Evolutionary conservation across 2,113 vertebrate genomes (phyloP).

Genomic region (Halcyon malimbica): DNA sequence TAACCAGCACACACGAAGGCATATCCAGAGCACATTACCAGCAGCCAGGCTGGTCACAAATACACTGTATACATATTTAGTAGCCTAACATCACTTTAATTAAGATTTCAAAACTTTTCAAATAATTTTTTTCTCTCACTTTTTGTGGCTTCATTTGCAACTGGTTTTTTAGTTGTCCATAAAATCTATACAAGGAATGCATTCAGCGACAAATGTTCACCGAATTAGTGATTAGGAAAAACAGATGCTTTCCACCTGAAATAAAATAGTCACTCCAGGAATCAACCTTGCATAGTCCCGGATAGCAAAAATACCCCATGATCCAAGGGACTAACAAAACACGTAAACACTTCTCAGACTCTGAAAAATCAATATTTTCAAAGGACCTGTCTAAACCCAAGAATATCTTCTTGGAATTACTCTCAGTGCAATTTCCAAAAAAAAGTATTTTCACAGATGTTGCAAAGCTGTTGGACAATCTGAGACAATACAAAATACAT

Average conservation of each 20-base stretch:
- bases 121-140: neutral
- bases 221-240: neutral
- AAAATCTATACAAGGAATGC: neutral
- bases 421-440: neutral
- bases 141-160: neutral
- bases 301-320: neutral
- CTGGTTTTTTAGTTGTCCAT: neutral
- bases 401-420: neutral
- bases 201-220: neutral
- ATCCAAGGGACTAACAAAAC: neutral
- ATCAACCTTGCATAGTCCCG: neutral
- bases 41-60: neutral
- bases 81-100: neutral
- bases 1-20: neutral
- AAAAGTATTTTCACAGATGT: neutral
- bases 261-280: neutral
- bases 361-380: neutral
- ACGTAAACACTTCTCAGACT: neutral
- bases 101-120: neutral
- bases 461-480: neutral
- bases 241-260: neutral
- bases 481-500: neutral
- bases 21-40: neutral
- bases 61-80: neutral
- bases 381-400: neutral